Base-by-base conservation (phyloP, 2,113 vertebrate species). In the Archocentrus centrarchus region DNA sequence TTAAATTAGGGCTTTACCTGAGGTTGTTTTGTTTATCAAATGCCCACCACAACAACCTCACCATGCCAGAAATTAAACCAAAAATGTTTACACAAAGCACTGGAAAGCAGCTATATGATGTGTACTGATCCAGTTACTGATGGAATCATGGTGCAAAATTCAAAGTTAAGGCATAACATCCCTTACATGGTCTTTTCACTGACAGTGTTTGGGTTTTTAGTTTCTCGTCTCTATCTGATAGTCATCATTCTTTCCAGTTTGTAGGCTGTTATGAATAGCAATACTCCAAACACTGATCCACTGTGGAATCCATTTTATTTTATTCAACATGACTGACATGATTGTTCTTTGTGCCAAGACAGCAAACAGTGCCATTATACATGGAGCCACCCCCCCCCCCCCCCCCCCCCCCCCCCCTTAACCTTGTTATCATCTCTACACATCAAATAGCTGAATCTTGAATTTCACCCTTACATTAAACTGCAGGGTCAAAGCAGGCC, bases 381-480 rank as follows among this genome's bases (percentile, higher is more conserved):
- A 22, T 47, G 18, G 18, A 60, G 50, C 27, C 57, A 6, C 32
- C 32, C 32, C 32, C 32, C 32, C 1, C 5, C 32, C 32, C 32
- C 32, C 3, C 30, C 30, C 30, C 30, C 30, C 27, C 27, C 27
- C 2, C 27, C 27, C 27, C 27, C 27, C 2, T 24, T 27, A 27
- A 27, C 1, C 30, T 32, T 32, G 32, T 85, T 75, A 82, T 79
- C 62, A 24, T 66, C 35, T 64, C 53, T 62, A 62, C 59, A 11
- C 70, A 81, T 85, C 62, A 50, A 27, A 64, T 77, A 79, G 81
- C 22, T 20, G 58, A 79, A 70, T 81, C 64, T 80, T 77, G 64
- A 84, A 77, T 57, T 77, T 39, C 7, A 39, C 0, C 13, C 1
- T 47, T 60, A 60, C 50, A 68, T 78, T 76, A 37, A 84, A 27